Conservation (phyloP, 2,797 vertebrate species). For the Coendou prehensilis region DNA sequence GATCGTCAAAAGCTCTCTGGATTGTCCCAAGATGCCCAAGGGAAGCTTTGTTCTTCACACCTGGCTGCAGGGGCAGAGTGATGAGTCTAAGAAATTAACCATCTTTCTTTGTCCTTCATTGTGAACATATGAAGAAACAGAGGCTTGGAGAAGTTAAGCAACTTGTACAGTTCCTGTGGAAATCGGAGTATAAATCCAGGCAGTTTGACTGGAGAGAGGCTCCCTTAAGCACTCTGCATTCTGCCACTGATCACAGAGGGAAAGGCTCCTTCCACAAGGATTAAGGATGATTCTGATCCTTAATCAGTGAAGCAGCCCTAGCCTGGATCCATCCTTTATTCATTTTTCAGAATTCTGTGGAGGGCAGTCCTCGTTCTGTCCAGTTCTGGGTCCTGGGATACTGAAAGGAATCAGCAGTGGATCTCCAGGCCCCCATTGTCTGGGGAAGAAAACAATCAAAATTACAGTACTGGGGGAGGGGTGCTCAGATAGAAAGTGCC, state of each 20-base stretch:
- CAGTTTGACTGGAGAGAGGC: not conserved
- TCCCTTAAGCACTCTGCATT: not conserved
- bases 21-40: not conserved
- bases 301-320: not conserved
- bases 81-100: not conserved
- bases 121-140: not conserved
- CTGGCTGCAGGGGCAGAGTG: not conserved
- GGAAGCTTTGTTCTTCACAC: not conserved
- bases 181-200: not conserved
- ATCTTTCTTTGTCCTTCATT: not conserved
- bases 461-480: rapidly evolving
- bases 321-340: not conserved
- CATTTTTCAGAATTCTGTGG: not conserved
- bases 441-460: not conserved
- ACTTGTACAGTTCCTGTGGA: rapidly evolving
- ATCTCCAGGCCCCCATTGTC: not conserved
- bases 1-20: not conserved
- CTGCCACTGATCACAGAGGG: not conserved
- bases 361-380: not conserved
- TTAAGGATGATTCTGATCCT: not conserved
- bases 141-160: not conserved
- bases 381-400: not conserved
- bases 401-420: not conserved
- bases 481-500: not conserved
- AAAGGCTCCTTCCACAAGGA: not conserved